These are phyloP conservation scores for Pardosa pseudoannulata DNA, from an alignment of 2,888 invertebrate species.

Conservation along the genomic window DNA sequence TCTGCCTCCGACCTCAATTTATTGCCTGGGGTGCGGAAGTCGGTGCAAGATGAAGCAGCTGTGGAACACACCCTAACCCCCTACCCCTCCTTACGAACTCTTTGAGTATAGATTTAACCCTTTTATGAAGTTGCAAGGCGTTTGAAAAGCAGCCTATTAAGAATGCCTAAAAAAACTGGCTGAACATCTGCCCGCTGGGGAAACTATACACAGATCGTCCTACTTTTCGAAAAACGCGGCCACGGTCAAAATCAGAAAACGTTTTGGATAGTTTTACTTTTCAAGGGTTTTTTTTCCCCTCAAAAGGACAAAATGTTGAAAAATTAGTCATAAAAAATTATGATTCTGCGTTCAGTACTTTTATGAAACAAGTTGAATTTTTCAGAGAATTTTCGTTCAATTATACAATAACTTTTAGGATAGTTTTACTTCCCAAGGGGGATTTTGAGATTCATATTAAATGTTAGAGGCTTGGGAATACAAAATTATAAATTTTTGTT, in stretches of 20 bases:
- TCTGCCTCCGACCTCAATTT: slow-evolving; percentile 47
- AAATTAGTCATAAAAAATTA: no score
- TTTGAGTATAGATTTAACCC: slow-evolving; percentile 28
- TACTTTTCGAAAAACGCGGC: slow-evolving; percentile 55
- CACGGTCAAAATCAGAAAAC: slow-evolving; percentile 28
- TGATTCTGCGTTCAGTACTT: no score
- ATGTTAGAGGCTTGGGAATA: no score
- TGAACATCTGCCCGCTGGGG: slow-evolving; percentile 42
- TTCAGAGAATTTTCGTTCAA: not conserved
- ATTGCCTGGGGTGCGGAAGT: slow-evolving; percentile 58
- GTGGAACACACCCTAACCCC: slow-evolving; percentile 24
- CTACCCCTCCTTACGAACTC: slow-evolving; percentile 32
- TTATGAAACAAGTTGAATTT: no score
- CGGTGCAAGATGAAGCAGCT: slow-evolving; percentile 33
- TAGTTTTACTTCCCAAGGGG: no score
- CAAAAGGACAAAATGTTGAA: no score
- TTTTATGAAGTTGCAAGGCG: slow-evolving; percentile 29
- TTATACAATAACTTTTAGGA: no score
- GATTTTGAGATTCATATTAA: no score
- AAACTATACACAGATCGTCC: slow-evolving; percentile 28
- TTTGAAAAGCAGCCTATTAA: slow-evolving; percentile 27
- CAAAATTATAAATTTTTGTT: no score
- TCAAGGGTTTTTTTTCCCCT: no score
- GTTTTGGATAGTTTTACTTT: slow-evolving; percentile 30
- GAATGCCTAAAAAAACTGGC: slow-evolving; percentile 1